These are phyloP conservation scores for Actinostola sp. DNA, from an alignment of 92 coral and sea anemone genomes.

Conservation along the genomic window DNA sequence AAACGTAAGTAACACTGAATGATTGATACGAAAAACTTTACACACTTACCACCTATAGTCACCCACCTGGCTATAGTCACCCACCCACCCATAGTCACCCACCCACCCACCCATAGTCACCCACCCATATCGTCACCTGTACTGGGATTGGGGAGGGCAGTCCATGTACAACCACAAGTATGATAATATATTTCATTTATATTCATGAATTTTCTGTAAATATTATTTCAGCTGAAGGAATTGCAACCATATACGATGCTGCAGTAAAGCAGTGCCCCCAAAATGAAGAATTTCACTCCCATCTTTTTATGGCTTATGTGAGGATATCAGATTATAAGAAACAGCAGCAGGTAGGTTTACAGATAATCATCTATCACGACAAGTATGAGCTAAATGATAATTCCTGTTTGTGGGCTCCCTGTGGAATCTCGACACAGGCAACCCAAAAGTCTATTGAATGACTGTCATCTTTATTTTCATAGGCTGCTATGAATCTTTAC, in stretches of 20 bases:
- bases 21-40: no score
- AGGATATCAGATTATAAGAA: constrained; percentile 89
- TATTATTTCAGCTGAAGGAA: constrained; percentile 73
- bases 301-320: constrained; percentile 95
- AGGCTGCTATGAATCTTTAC: constrained; percentile 96
- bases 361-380: no score
- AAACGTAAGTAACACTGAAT: no score
- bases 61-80: no score
- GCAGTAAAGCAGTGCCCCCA: constrained; percentile 82
- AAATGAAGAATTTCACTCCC: constrained; percentile 90
- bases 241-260: constrained; percentile 81
- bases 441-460: not conserved
- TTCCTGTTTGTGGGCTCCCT: not conserved
- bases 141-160: no score
- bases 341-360: constrained; percentile 91
- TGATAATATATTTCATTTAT: no score
- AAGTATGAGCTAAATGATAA: not conserved
- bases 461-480: not conserved
- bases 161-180: not conserved
- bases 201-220: no score
- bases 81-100: no score
- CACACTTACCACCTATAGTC: no score
- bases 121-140: no score
- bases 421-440: no score
- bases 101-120: no score